Base-by-base conservation (phyloP, 1,140 invertebrate species). In the Bombus fervidus region DNA sequence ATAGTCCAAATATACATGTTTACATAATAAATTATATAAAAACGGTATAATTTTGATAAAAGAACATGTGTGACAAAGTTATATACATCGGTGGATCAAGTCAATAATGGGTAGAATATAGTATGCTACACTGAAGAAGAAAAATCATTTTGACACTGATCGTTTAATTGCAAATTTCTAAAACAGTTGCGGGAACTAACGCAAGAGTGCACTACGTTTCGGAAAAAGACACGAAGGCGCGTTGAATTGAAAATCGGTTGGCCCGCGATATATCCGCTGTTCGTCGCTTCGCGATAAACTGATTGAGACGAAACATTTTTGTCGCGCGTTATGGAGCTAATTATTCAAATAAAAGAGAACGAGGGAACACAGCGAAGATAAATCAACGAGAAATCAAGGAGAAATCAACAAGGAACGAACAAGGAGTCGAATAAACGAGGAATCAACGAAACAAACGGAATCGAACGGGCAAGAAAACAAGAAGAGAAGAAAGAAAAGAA, bases 21-120 rank as follows among this genome's bases (percentile, higher is more conserved):
- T 94, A 94, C 93, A 94, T 93, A 94, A 93, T 94, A 93, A 94
- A 93, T 94, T 94, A 94, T 94, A 94, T 94, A 94, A 94, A 94
- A 94, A 93, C 93, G 91, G 91, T 93, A 91, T 94, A 93, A 93
- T 93, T 94, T 93, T 93, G 93, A 94, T 92, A 93, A 93, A 93
- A 89, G 86, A 92, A 93, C 89, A 90, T 91, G 87, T 93, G 86
- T 93, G 89, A 92, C 92, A 94, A 93, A 92, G 89, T 94, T 94
- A 94, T 94, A 90, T 94, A 94, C 94, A 94, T 94, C 92, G 91
- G 92, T 93, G 87, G 89, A 92, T 93, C 93, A 90, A 90, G 89
- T 94, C 93, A 92, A 87, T 88, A 86, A 91, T 71, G 87, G 86
- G 86, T 87, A 83, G 78, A 87, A 85, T 77, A 87, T 83, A 53